Conservation (phyloP, 2,888 invertebrate species). For the Standfussiana lucernea region DNA sequence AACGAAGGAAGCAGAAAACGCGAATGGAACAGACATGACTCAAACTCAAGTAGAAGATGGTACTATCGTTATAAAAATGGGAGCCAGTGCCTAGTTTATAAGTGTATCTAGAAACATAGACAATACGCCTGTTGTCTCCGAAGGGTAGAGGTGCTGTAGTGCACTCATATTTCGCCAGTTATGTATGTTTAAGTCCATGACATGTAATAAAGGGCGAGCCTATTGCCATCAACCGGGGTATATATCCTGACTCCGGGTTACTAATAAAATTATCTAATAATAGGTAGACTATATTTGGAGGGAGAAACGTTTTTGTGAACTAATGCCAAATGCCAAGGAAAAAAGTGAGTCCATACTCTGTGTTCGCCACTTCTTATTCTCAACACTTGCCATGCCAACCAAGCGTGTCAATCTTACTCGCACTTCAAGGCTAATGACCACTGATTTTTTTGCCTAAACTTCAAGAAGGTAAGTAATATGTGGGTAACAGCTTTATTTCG, state of each 20-base stretch:
- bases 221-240: neutral
- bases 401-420: neutral
- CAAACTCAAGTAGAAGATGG: slow-evolving; percentile 16
- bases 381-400: neutral
- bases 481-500: too few relatives aligned
- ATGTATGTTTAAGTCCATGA: neutral
- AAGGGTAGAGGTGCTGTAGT: too few relatives aligned
- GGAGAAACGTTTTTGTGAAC: neutral
- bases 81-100: neutral
- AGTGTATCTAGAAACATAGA: neutral
- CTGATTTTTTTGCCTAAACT: neutral
- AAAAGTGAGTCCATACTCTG: too few relatives aligned
- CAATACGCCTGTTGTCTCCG: neutral
- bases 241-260: neutral
- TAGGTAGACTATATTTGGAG: neutral
- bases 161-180: neutral
- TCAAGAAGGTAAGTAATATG: too few relatives aligned
- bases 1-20: neutral
- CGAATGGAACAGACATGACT: neutral
- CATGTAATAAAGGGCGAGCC: neutral
- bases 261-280: neutral
- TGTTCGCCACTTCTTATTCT: too few relatives aligned
- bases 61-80: slow-evolving; percentile 15
- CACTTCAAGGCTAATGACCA: neutral
- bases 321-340: neutral